Evolutionary conservation across 2,888 invertebrate genomes (phyloP).

Genomic region (Bellardia bayeri): DNA sequence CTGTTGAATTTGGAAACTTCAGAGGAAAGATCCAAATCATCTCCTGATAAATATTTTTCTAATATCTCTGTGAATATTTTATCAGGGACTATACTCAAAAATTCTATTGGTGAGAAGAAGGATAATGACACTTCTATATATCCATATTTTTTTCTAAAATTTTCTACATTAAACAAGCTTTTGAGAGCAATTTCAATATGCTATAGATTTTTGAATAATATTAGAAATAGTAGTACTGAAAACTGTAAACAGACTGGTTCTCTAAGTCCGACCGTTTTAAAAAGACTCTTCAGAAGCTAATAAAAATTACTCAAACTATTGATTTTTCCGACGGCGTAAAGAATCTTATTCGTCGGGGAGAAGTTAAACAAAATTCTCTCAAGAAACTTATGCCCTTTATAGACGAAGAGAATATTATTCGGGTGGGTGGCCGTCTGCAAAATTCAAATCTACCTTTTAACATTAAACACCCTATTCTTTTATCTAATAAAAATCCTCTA

Average conservation of each 20-base stretch:
- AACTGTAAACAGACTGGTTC: background rate
- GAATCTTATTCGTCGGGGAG: background rate
- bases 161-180: conserved; percentile 15
- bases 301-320: conserved; percentile 38
- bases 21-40: conserved; percentile 33
- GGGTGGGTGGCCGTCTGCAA: conserved; percentile 66
- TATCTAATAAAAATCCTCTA: conserved; percentile 38
- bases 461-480: conserved; percentile 18
- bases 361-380: conserved; percentile 25
- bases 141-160: conserved; percentile 25
- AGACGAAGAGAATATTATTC: conserved; percentile 7
- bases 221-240: background rate
- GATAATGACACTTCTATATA: background rate
- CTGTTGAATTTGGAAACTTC: conserved; percentile 7
- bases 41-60: background rate
- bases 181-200: conserved; percentile 28
- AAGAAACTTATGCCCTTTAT: conserved; percentile 56
- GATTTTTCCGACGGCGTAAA: conserved; percentile 39
- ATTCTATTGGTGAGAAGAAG: background rate
- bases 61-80: background rate
- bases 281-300: background rate
- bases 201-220: conserved; percentile 23
- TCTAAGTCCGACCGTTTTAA: background rate
- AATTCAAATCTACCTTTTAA: conserved; percentile 17
- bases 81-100: background rate